Conservation (phyloP, 2,888 invertebrate genomes). For the Campoplex capitator region DNA sequence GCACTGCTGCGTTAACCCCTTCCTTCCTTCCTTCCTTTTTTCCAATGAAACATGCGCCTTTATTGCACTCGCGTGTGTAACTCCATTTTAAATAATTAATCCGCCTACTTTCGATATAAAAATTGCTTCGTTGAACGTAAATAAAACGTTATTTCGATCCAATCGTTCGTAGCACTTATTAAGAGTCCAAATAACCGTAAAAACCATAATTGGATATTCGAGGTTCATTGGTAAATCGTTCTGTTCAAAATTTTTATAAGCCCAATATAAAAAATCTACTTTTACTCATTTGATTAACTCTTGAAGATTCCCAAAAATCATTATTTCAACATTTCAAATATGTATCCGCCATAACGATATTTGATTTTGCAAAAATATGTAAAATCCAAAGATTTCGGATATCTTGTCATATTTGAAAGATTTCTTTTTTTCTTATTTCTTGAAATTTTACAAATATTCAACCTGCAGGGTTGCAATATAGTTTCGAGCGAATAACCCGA, state of each 20-base stretch:
- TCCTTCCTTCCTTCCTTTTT: conserved; percentile 25
- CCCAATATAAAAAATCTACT: no score
- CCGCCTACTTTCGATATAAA: background rate
- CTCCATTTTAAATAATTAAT: conserved; percentile 30
- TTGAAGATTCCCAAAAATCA: background rate
- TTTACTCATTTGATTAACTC: background rate
- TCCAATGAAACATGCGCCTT: conserved; percentile 9
- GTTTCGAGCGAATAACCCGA: background rate
- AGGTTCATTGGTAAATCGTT: background rate
- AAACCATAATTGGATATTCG: background rate
- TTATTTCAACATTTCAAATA: background rate
- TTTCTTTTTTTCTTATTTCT: background rate
- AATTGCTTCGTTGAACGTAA: background rate
- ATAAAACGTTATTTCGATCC: background rate
- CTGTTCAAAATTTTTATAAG: background rate
- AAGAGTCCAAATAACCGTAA: background rate
- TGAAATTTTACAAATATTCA: background rate
- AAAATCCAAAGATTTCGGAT: no score
- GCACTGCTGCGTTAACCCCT: conserved; percentile 24
- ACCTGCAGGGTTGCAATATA: background rate
- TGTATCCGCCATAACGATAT: no score
- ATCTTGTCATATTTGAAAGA: background rate
- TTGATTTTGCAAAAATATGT: no score
- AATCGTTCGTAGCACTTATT: background rate
- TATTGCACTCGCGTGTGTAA: conserved; percentile 18